Percentiles rank a stretch among this genome's conserved stretches.
phyloP scores from a whole-genome alignment of 2,797 vertebrate genomes.

The Clarias laeviceps region DNA sequence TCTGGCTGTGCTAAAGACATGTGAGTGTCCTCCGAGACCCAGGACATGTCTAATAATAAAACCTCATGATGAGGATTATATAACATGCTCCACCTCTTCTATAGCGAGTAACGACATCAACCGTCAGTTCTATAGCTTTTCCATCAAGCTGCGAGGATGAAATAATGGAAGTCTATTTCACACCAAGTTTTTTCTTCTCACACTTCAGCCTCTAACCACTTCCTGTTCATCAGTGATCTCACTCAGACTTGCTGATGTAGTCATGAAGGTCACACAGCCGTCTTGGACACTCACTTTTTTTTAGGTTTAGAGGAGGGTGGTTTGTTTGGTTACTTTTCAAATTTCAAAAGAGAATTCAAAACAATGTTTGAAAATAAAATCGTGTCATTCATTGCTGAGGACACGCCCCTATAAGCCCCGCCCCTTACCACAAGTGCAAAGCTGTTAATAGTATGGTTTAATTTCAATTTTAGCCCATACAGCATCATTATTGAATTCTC shows the following conservation, averaged over 20 bases:
- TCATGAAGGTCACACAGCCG: background rate
- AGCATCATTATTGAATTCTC: background rate
- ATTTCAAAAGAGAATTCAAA: too few relatives aligned
- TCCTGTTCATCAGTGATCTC: background rate
- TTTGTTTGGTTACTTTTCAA: too few relatives aligned
- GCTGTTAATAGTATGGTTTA: background rate
- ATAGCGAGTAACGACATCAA: background rate
- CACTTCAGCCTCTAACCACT: background rate
- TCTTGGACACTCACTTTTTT: too few relatives aligned
- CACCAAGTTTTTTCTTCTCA: background rate
- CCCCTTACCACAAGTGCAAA: background rate
- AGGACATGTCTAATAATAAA: constrained; percentile 1
- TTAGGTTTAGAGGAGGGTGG: too few relatives aligned
- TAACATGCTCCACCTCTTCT: constrained; percentile 3
- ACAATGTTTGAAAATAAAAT: too few relatives aligned
- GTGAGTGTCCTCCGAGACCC: background rate
- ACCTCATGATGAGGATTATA: background rate
- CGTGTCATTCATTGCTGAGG: background rate
- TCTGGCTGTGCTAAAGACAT: background rate
- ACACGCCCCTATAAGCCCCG: background rate
- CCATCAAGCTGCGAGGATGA: background rate
- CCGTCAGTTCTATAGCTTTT: background rate
- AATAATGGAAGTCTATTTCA: background rate
- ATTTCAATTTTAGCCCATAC: background rate
- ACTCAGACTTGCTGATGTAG: background rate